Conservation (phyloP, 2,113 vertebrate genomes). For the Chaetura pelagica region DNA sequence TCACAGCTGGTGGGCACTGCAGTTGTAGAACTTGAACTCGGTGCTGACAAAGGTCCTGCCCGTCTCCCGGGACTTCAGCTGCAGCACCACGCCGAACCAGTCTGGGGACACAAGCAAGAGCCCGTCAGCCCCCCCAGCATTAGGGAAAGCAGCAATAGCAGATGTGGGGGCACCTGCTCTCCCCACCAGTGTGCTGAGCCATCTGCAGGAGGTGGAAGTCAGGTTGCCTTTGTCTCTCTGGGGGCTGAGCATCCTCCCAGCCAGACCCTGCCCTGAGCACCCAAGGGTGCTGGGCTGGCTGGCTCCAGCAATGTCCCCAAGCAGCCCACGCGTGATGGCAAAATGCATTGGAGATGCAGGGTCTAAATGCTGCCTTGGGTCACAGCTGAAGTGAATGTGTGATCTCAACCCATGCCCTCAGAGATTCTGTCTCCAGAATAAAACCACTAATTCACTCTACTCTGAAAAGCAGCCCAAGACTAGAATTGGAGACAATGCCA, state of each 20-base stretch:
- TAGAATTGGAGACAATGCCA: not conserved
- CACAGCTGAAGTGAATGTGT: not conserved
- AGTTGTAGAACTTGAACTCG: slow-evolving; percentile 99
- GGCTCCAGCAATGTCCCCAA: not conserved
- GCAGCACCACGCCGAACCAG: slow-evolving; percentile 93
- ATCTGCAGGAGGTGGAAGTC: not conserved
- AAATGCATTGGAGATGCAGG: accelerated
- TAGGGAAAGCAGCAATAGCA: not conserved
- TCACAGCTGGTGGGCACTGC: slow-evolving; percentile 98
- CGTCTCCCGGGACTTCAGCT: slow-evolving; percentile 93
- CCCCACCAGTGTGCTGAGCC: not conserved
- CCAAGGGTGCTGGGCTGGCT: not conserved
- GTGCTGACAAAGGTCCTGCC: slow-evolving; percentile 96
- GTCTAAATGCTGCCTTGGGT: accelerated
- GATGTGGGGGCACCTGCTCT: accelerated
- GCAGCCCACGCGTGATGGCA: not conserved
- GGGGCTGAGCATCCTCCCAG: not conserved
- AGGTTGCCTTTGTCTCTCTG: not conserved
- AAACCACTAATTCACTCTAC: not conserved
- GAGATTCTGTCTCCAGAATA: not conserved
- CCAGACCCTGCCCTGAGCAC: not conserved
- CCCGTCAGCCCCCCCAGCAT: not conserved
- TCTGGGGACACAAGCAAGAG: slow-evolving; percentile 74
- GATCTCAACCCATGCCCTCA: not conserved
- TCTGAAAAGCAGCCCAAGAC: not conserved